phyloP scores from a whole-genome alignment of 92 coral and sea anemone genomes.

The Paramuricea clavata region DNA sequence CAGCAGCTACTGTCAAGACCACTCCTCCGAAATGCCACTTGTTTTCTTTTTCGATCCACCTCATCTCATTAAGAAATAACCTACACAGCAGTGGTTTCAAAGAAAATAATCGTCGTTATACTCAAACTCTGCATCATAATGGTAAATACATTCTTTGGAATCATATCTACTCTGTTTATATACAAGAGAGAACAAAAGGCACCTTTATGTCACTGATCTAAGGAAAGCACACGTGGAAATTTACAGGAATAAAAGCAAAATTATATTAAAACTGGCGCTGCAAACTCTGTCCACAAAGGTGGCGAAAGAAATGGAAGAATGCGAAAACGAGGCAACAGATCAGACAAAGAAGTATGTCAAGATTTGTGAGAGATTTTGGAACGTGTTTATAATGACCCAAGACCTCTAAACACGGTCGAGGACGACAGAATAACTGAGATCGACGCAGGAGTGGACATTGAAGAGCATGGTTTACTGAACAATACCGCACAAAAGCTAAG shows the following conservation, averaged over 20 bases:
- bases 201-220: too few relatives aligned
- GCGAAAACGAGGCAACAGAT: not conserved
- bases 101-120: too few relatives aligned
- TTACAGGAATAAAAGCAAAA: constrained; percentile 49
- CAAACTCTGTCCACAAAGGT: constrained; percentile 2
- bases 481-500: constrained; percentile 29
- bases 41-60: too few relatives aligned
- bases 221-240: constrained; percentile 47
- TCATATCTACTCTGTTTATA: not conserved
- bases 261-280: not conserved
- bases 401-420: constrained; percentile 5
- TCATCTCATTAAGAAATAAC: too few relatives aligned
- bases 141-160: not conserved
- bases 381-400: constrained; percentile 27
- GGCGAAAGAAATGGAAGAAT: constrained; percentile 34
- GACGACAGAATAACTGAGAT: constrained; percentile 13
- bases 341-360: constrained; percentile 2
- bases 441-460: not conserved
- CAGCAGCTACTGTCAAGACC: too few relatives aligned
- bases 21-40: too few relatives aligned
- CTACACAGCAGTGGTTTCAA: too few relatives aligned
- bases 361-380: constrained; percentile 44
- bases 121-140: too few relatives aligned
- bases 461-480: not conserved
- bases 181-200: constrained; percentile 20